Evolutionary conservation across 2,797 vertebrate species (phyloP).

Genomic region (Anguilla obscura): DNA sequence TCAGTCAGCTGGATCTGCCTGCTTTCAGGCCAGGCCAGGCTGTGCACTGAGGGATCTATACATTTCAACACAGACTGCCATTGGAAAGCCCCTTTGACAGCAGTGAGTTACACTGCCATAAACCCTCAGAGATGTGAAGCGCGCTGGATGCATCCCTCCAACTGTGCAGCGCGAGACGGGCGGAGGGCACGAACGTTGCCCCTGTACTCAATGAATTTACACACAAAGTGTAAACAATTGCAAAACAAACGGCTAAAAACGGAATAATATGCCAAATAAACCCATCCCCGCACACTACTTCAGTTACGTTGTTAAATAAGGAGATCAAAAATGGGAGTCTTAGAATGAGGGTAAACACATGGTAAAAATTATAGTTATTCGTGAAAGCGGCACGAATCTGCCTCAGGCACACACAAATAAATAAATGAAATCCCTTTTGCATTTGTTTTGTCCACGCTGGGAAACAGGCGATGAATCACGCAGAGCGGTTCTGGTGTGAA

Average conservation of each 20-base stretch:
- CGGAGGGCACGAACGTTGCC: neutral
- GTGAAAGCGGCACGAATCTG: conserved; percentile 18
- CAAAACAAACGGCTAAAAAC: neutral
- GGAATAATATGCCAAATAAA: neutral
- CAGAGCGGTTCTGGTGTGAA: conserved; percentile 12
- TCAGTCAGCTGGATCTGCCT: neutral
- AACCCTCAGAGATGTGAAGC: neutral
- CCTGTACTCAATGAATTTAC: neutral
- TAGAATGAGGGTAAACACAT: neutral
- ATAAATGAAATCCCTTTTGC: conserved; percentile 3
- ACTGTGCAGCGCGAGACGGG: neutral
- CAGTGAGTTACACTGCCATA: neutral
- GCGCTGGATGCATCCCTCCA: neutral
- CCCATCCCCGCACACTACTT: neutral
- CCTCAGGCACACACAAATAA: conserved; percentile 11
- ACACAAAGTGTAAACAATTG: neutral
- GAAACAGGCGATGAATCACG: conserved; percentile 18
- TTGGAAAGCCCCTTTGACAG: neutral
- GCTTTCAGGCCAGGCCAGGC: neutral
- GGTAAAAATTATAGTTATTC: conserved; percentile 3
- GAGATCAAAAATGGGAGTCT: neutral
- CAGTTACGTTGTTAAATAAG: neutral
- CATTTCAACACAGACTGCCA: neutral
- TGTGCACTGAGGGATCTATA: neutral
- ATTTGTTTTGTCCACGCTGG: conserved; percentile 8